Base-by-base conservation (phyloP, 2,113 vertebrate species). In the Porphyrio hochstetteri region DNA sequence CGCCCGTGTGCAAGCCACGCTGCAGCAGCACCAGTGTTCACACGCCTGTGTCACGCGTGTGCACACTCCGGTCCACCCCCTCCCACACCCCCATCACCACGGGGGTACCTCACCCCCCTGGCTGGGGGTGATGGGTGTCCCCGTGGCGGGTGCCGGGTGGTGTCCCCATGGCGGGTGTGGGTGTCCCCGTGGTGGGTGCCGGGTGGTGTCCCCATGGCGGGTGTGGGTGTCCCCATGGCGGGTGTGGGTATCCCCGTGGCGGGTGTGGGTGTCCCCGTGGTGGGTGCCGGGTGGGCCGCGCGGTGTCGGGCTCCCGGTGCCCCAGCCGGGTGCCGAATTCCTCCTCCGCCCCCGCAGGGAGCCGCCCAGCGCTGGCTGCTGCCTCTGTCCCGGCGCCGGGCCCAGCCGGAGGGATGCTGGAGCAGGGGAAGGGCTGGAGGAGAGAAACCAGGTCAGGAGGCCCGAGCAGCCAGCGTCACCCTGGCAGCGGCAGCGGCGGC, bases 271-370 rank as follows among this genome's bases (percentile, higher is more conserved):
- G 9, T 16, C 68, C 25, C 25, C 29, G 0, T 1, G 7, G 52
- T 11, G 5, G n/a, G n/a, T n/a, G 59, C 15, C 42, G 42, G 42
- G 42, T 24, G 31, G 21, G 78, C 19, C 2, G 3, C 17, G 3
- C 14, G 7, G 52, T 46, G 75, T 46, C 70, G 65, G 6, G 75
- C 93, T 86, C n/a, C 33, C 92, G 10, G 38, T 18, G 38, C 2
- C 8, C 42, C 38, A 38, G 80, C 52, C 2, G 2, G 24, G 16
- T 56, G 92, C 94, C 95, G 83, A 80, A 89, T 81, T 18, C 44
- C 44, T 91, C 95, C 80, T 56, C 90, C 87, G 24, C 95, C 95
- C 72, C 92, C 92, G 11, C 95, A 95, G 94, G 92, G 91, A 96
- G 87, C 87, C 42, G 42, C 7, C 65, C 60, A 68, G 67, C 53